Evolutionary conservation across 1,140 invertebrate genomes (phyloP), one percentile per base, ranked within the genome.

Genomic region (Phymorhynchus buccinoides): DNA sequence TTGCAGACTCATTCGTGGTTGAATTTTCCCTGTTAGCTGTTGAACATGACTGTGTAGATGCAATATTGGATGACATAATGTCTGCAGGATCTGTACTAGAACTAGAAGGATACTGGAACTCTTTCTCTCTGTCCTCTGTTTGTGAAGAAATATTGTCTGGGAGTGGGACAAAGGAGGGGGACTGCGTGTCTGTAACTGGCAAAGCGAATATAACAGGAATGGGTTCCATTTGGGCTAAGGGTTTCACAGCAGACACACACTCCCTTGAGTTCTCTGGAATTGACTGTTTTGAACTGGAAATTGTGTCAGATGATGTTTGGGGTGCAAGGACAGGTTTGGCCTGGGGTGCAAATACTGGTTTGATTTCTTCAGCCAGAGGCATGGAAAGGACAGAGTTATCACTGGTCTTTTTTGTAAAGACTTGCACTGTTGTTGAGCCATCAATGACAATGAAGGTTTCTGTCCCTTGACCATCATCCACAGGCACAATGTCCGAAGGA

Each of bases 401-500:
- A 27, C 42, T 39, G 6, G 73, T 35, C 6, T 27, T 35, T 75
- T 39, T 75, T 41, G 73, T 27, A 9, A 75, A 18, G 18, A 75
- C 73, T 16, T 75, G 73, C 37, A 75, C 32, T 9, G 73, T 75
- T 39, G 73, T 75, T 4, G 37, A 22, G 16, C 35, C 73, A 75
- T 75, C 73, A 6, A 75, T 41, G 18, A 75, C 35, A 1, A 75
- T 75, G 3, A 75, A 37, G 22, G 73, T 75, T 35, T 75, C 73
- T 16, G 41, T 39, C 2, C 9, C 37, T 27, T 75, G 73, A 22
- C n/a, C n/a, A n/a, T 75, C 73, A 16, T 75, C 14, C 6, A 75
- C 73, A 41, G 73, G 18, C 35, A 75, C 73, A 41, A 37, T 22
- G 37, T 75, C 73, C 7, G 73, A 39, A 41, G 73, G 73, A 75